Conservation (phyloP, 2,888 invertebrate species). For the Coelopa pilipes region DNA sequence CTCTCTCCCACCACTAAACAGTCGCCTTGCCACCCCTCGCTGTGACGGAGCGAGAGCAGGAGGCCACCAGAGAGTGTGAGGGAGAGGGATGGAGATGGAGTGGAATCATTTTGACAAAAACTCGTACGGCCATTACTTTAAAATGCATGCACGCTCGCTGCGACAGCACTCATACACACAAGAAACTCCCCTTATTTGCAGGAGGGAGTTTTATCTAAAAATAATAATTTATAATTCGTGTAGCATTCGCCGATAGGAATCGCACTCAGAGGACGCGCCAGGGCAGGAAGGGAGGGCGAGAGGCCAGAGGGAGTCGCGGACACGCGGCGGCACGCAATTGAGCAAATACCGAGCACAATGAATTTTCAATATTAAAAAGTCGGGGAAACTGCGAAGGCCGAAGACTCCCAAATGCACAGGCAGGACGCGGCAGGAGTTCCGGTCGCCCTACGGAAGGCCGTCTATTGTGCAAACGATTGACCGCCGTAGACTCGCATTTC, state of each 20-base stretch:
- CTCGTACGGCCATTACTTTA: conserved; percentile 10
- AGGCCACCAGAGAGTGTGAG: conserved; percentile 2
- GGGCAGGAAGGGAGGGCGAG: not conserved
- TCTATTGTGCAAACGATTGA: too few species aligned
- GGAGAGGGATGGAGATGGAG: not conserved
- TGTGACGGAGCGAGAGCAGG: not conserved
- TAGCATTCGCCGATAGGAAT: conserved; percentile 5
- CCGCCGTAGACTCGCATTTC: too few species aligned
- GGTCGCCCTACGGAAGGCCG: too few species aligned
- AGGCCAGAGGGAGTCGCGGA: not conserved
- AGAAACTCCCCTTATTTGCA: conserved; percentile 3
- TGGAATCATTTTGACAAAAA: conserved; percentile 23
- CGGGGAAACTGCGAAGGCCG: conserved; percentile 4
- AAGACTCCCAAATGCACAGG: conserved; percentile 5
- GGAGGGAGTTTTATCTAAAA: conserved; percentile 24
- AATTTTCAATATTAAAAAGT: conserved; percentile 16
- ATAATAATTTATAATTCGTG: conserved; percentile 36
- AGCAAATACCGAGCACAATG: conserved; percentile 24
- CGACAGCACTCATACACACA: not conserved
- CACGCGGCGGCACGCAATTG: conserved; percentile 29
- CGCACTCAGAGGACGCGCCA: not conserved
- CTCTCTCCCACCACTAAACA: too few species aligned
- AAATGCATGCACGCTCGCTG: not conserved
- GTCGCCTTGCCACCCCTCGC: conserved; percentile 20
- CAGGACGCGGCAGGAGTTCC: not conserved